These are phyloP conservation scores for Falco rusticolus DNA, from an alignment of 2,797 vertebrate species.

Conservation along the genomic window DNA sequence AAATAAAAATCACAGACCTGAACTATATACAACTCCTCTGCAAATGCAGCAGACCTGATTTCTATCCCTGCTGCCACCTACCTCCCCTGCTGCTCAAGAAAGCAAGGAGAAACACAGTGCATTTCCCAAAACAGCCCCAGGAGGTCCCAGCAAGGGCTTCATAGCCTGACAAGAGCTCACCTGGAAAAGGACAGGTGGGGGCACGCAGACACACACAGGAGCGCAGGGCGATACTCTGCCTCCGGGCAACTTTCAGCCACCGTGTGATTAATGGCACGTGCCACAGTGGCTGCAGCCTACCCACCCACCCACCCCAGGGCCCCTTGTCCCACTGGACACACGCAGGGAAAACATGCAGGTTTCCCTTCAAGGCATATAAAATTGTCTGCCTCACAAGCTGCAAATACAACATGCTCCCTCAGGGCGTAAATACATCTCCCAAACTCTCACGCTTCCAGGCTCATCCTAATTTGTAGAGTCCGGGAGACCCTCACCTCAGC, in stretches of 20 bases:
- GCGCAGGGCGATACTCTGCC: background rate
- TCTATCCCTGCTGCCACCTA: background rate
- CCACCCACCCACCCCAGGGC: accelerated
- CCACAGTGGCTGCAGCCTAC: background rate
- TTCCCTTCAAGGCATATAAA: background rate
- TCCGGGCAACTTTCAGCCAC: background rate
- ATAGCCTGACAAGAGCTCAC: background rate
- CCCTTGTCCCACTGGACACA: background rate
- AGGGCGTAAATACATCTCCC: background rate
- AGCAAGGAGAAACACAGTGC: background rate
- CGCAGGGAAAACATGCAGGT: accelerated
- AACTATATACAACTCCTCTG: background rate
- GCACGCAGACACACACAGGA: accelerated
- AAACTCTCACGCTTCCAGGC: background rate
- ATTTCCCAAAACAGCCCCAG: background rate
- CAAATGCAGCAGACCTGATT: background rate
- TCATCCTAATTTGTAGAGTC: background rate
- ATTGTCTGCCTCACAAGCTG: background rate
- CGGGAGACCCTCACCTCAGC: too few relatives aligned
- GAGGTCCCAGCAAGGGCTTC: background rate
- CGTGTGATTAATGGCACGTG: accelerated
- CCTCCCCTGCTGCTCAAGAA: background rate
- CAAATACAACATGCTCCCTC: background rate
- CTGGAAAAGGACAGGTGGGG: background rate
- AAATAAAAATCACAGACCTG: background rate